A percentile compares a stretch with the other conserved stretches of the same genome.
phyloP scores from a whole-genome alignment of 2,797 vertebrate species.

The Xiphorhynchus erythropygius region DNA sequence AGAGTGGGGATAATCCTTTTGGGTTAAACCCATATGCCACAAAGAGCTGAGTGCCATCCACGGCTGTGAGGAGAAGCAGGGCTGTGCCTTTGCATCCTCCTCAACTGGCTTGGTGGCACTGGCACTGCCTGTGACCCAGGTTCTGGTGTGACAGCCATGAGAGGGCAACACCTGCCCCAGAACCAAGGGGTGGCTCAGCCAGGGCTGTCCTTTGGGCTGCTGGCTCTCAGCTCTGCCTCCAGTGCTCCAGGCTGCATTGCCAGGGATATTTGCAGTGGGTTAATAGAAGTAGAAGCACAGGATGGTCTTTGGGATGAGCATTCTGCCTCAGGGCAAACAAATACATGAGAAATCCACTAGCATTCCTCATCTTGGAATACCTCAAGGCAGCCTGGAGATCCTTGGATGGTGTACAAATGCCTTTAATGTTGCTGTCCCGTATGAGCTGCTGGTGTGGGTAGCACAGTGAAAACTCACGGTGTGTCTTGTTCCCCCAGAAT shows the following conservation, averaged over 20 bases:
- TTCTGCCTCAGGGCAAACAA: not conserved
- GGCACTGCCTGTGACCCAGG: too few species aligned
- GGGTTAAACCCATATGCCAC: not conserved
- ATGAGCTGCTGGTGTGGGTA: not conserved
- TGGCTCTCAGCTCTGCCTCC: not conserved
- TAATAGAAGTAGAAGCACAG: not conserved
- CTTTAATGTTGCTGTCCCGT: too few species aligned
- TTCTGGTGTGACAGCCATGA: not conserved
- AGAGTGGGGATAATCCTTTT: rapidly evolving
- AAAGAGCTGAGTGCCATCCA: not conserved
- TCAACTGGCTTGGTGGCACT: too few species aligned
- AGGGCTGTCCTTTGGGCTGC: not conserved
- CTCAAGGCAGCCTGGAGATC: not conserved
- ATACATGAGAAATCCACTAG: not conserved
- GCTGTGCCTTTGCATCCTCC: not conserved
- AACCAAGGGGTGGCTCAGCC: not conserved
- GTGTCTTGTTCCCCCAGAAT: not conserved
- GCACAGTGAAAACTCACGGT: not conserved
- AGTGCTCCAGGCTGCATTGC: not conserved
- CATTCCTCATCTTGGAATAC: not conserved
- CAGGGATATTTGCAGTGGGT: not conserved
- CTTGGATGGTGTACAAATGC: not conserved
- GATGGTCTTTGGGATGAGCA: not conserved
- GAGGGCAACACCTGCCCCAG: not conserved
- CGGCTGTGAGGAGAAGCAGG: not conserved